Percentiles rank a stretch among this genome's conserved stretches.
These are phyloP conservation scores for Brachionus koreanus DNA, from an alignment of 1,140 invertebrate species.

Conservation along the genomic window DNA sequence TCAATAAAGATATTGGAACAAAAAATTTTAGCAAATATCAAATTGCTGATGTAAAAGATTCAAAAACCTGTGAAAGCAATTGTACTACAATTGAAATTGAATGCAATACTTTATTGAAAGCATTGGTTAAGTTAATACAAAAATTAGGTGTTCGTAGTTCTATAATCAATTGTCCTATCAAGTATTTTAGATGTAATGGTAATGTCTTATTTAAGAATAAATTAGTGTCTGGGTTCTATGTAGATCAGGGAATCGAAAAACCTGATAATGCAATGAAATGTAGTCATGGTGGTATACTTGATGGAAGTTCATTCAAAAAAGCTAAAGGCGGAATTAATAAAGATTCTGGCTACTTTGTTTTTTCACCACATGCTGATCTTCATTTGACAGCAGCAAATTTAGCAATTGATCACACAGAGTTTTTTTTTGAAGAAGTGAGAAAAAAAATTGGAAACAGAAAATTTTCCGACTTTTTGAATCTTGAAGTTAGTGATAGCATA, in stretches of 20 bases:
- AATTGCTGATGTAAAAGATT: not conserved
- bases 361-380: slow-evolving; percentile 24
- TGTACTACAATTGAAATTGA: not conserved
- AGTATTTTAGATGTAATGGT: slow-evolving; percentile 16
- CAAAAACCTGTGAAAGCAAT: not conserved
- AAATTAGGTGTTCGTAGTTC: not conserved
- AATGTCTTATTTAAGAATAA: not conserved
- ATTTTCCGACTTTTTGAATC: slow-evolving; percentile 9
- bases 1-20: not conserved
- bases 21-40: not conserved
- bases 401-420: slow-evolving; percentile 19
- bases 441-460: not conserved
- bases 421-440: not conserved
- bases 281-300: slow-evolving; percentile 31
- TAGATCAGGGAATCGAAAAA: slow-evolving; percentile 8
- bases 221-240: not conserved
- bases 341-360: slow-evolving; percentile 3
- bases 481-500: not conserved
- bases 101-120: slow-evolving; percentile 7
- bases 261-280: slow-evolving; percentile 27
- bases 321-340: slow-evolving; percentile 39
- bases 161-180: not conserved
- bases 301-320: not conserved
- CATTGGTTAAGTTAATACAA: not conserved
- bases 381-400: slow-evolving; percentile 2